Base-by-base conservation (phyloP, 30 jellyfish, hydroid and myxozoan genomes). In the Phacellophora camtschatica region DNA sequence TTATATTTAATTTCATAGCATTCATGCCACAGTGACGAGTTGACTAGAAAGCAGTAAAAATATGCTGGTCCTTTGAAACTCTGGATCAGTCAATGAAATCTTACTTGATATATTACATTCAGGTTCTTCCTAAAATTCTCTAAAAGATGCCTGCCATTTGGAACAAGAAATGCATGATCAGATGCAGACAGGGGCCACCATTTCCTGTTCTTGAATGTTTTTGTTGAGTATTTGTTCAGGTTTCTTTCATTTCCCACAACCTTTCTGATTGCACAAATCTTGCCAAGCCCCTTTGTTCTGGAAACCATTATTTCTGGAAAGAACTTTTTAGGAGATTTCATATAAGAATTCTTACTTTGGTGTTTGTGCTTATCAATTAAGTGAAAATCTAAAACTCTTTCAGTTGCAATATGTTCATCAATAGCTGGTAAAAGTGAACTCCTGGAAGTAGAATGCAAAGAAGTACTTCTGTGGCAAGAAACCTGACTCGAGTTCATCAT, bases 171-270 rank as follows among this genome's bases (percentile, higher is more conserved):
- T 48, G 67, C 45, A 32, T 42, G 34, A 13, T 66, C 61, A 13
- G 83, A 15, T 2, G 91, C 73, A 18, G 91, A 66, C 13, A 20
- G 28, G 4, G 84, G 29, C 91, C 91, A 80, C 83, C 83, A 80
- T 53, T 80, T 80, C 23, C 77, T 66, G 66, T 80, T 80, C 51
- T 80, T 80, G 68, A 80, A 80, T 12, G 49, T 12, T 9, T 37
- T 64, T 48, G 84, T 30, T 6, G 39, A 58, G 66, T 65, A 80
- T 2, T 33, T 35, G 16, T 49, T 54, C 10, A 12, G 23, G 36
- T 22, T 22, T 10, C 66, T 16, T 41, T 48, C 71, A 23, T 22
- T 19, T 1, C 27, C n/a, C 19, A 50, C 64, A 6, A 80, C 36
- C 5, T 51, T 13, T 13, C 28, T 80, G 19, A 56, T 13, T 6